A percentile compares a stretch with the other conserved stretches of the same genome.
Evolutionary conservation across 1,140 invertebrate species (phyloP).

Genomic region (Ridgeia piscesae): DNA sequence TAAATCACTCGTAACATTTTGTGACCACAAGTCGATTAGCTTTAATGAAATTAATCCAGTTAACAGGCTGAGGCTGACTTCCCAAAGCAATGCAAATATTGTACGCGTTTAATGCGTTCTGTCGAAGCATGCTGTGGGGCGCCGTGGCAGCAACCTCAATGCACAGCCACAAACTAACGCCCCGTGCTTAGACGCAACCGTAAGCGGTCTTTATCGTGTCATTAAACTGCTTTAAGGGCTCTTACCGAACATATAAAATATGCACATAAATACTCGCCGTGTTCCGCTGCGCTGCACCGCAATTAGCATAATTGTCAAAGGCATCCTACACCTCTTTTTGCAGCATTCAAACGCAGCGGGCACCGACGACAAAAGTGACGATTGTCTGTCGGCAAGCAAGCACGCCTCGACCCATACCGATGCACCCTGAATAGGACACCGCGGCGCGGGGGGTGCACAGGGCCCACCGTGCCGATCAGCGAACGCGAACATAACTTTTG

Average conservation of each 20-base stretch:
- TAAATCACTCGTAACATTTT: not conserved
- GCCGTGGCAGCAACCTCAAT: not conserved
- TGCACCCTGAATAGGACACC: not conserved
- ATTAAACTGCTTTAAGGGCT: not conserved
- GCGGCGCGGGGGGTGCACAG: too few relatives aligned
- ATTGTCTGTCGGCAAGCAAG: not conserved
- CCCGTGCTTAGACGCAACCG: not conserved
- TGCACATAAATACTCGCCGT: not conserved
- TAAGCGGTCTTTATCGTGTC: not conserved
- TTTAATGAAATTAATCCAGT: not conserved
- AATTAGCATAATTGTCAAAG: constrained; percentile 6
- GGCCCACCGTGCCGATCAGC: not conserved
- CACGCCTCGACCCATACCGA: not conserved
- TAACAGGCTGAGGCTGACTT: not conserved
- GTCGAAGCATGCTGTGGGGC: not conserved
- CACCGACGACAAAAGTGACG: not conserved
- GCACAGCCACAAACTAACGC: not conserved
- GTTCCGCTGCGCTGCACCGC: not conserved
- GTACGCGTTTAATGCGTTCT: not conserved
- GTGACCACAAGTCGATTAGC: not conserved
- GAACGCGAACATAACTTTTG: not conserved
- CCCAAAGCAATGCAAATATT: not conserved
- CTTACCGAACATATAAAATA: not conserved
- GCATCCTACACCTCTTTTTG: not conserved
- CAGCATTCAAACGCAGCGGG: not conserved